These are phyloP conservation scores for Trogon surrucura DNA, from an alignment of 2,113 vertebrate species.

Conservation along the genomic window DNA sequence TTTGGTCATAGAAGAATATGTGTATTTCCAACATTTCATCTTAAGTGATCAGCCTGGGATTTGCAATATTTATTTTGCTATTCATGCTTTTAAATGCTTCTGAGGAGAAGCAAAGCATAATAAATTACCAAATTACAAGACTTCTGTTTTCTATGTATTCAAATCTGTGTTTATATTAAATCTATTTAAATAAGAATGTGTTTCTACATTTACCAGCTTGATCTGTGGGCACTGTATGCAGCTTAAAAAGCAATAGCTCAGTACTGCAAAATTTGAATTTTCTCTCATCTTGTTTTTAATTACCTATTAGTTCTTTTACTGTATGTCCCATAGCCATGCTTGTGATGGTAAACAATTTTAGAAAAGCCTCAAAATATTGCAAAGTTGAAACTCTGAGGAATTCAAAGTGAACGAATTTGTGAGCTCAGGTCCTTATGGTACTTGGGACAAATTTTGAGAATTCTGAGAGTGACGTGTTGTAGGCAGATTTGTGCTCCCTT, in stretches of 20 bases:
- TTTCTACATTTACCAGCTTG: background rate
- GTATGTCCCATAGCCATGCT: background rate
- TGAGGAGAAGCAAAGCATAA: background rate
- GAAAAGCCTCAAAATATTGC: background rate
- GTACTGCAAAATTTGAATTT: background rate
- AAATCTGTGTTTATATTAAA: conserved; percentile 2
- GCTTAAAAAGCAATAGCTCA: background rate
- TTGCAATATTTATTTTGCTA: background rate
- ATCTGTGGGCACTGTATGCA: background rate
- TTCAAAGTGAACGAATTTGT: background rate
- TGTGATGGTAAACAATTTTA: background rate
- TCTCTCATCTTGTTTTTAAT: background rate
- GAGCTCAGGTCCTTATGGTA: background rate
- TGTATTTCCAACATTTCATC: background rate
- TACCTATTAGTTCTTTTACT: background rate
- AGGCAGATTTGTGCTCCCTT: background rate
- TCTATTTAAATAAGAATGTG: conserved; percentile 11
- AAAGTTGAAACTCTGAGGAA: background rate
- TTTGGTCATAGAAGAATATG: background rate
- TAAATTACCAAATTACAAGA: conserved; percentile 14
- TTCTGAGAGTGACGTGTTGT: background rate
- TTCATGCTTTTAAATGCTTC: conserved; percentile 17
- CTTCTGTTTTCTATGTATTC: background rate
- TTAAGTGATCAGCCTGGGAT: background rate
- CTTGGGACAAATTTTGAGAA: background rate